These are phyloP conservation scores for cat (Felis catus) DNA, from an alignment of 2,113 vertebrate species.

Conservation along the genomic window F.catus_Fca126_mat1.0 CM031423.1:15714001-15714500, in stretches of 20 bases:
- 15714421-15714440: constrained; percentile 20
- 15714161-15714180: too few relatives aligned
- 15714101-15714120: neutral
- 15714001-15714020: neutral
- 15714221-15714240: neutral
- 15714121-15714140: neutral
- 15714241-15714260: neutral
- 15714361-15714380: neutral
- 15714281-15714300: neutral
- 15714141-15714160: neutral
- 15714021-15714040: neutral
- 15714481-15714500: constrained; percentile 17
- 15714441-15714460: constrained; percentile 1
- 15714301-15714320: neutral
- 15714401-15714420: neutral
- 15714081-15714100: neutral
- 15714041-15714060: neutral
- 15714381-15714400: neutral
- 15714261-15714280: neutral
- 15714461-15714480: neutral
- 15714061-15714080: neutral
- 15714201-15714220: neutral
- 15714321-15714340: neutral
- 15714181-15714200: neutral
- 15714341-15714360: neutral